phyloP scores from a whole-genome alignment of 2,113 vertebrate species.

The Leptobrachium leishanense region DNA sequence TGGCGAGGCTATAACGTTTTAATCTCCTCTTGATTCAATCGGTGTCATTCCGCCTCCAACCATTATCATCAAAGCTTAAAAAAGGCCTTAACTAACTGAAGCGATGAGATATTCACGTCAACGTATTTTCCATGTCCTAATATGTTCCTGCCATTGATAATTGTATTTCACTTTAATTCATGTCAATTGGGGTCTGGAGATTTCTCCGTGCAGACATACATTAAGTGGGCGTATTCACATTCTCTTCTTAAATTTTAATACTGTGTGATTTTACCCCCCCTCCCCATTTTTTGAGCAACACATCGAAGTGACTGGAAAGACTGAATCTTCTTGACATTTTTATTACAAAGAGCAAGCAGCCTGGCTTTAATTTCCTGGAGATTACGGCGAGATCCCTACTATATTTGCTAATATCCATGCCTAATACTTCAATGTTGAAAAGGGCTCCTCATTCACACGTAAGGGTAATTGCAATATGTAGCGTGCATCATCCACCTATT shows the following conservation, averaged over 20 bases:
- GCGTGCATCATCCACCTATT: conserved; percentile 2
- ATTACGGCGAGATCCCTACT: background rate
- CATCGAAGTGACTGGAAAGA: conserved; percentile 19
- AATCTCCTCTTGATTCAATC: conserved; percentile 8
- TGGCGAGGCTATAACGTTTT: background rate
- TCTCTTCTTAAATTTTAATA: background rate
- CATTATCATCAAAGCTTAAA: background rate
- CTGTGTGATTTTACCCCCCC: no score
- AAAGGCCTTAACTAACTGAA: background rate
- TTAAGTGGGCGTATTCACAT: background rate
- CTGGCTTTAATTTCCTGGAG: conserved; percentile 45
- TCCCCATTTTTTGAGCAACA: background rate
- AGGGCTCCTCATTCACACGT: conserved; percentile 7
- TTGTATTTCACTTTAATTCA: conserved; percentile 17
- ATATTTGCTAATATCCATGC: conserved; percentile 27
- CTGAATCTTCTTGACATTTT: conserved; percentile 43
- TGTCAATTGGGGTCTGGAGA: background rate
- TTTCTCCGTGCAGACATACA: background rate
- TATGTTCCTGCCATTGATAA: background rate
- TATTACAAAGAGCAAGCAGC: conserved; percentile 30
- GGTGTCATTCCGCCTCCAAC: background rate
- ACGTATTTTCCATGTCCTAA: background rate
- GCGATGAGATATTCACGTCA: background rate
- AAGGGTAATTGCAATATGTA: conserved; percentile 29
- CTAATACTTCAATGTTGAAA: conserved; percentile 21